Percentiles rank a stretch among this genome's conserved stretches.
phyloP scores from a whole-genome alignment of 1,140 invertebrate genomes.

The Lucilia sericata region DNA sequence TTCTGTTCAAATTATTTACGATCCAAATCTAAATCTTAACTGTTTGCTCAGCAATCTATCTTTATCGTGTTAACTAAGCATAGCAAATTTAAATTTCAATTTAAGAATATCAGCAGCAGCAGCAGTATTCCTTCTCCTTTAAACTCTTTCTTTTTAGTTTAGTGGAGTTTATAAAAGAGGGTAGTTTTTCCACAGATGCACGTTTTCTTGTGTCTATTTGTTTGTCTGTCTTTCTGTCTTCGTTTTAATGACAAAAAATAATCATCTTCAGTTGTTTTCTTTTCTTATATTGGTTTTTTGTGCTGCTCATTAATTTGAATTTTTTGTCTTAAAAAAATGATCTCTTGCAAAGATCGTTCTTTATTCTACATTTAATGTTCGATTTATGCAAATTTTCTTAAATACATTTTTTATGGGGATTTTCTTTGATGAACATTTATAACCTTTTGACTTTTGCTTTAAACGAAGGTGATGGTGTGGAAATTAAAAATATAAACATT shows the following conservation, averaged over 20 bases:
- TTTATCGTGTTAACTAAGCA: slow-evolving; percentile 31
- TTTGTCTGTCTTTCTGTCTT: background rate
- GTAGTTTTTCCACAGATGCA: background rate
- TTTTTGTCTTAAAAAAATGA: no score
- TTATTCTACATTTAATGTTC: background rate
- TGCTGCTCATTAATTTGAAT: background rate
- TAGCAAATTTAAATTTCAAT: background rate
- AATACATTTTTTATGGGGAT: slow-evolving; percentile 4
- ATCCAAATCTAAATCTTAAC: slow-evolving; percentile 33
- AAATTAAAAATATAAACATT: background rate
- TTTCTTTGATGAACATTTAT: slow-evolving; percentile 31
- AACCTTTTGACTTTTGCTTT: slow-evolving; percentile 24
- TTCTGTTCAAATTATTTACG: slow-evolving; percentile 35
- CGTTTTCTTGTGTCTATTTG: background rate
- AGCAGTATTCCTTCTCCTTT: background rate
- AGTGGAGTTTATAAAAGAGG: background rate
- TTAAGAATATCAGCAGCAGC: background rate
- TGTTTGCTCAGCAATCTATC: background rate
- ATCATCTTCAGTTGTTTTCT: background rate
- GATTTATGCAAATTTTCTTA: slow-evolving; percentile 2
- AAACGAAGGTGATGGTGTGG: background rate
- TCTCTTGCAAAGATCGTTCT: background rate
- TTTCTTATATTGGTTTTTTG: background rate
- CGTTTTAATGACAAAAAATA: background rate
- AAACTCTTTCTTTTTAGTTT: background rate